A percentile compares a stretch with the other conserved stretches of the same genome.
These are phyloP conservation scores for Megalurothrips usitatus DNA, from an alignment of 2,888 invertebrate species.

Conservation along the genomic window DNA sequence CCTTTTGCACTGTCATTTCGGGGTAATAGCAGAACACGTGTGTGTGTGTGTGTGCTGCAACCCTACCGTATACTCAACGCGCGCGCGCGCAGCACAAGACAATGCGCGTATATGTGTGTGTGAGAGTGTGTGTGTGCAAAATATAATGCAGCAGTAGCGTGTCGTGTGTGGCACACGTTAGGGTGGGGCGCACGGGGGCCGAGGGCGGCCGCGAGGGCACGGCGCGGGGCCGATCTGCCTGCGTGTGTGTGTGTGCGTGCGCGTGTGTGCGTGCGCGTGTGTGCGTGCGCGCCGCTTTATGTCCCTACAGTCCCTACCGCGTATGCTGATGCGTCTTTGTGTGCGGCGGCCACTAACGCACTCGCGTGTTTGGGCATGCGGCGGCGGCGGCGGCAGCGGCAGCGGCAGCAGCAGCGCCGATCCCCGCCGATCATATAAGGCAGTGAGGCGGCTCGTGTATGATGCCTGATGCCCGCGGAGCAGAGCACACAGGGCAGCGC, in stretches of 20 bases:
- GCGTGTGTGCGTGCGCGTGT: background rate
- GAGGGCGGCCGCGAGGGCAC: too few relatives aligned
- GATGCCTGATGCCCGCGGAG: too few relatives aligned
- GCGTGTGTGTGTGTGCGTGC: background rate
- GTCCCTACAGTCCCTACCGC: background rate
- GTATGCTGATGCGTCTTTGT: slow-evolving; percentile 6
- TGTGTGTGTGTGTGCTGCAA: too few relatives aligned
- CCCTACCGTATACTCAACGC: background rate
- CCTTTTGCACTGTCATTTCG: slow-evolving; percentile 1
- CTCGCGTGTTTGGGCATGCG: background rate
- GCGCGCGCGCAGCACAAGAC: too few relatives aligned
- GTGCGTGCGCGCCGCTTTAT: background rate
- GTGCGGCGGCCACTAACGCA: background rate
- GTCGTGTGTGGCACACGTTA: too few relatives aligned
- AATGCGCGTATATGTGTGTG: too few relatives aligned
- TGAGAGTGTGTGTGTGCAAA: background rate
- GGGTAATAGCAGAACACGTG: background rate
- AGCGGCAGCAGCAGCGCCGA: background rate
- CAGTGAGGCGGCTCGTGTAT: too few relatives aligned
- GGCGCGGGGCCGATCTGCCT: background rate
- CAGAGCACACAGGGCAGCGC: too few relatives aligned
- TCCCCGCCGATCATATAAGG: background rate
- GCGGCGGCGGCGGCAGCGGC: background rate
- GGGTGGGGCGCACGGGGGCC: too few relatives aligned
- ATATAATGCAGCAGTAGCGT: too few relatives aligned